Base-by-base conservation (phyloP, 30 jellyfish, hydroid and myxozoan species). In the Hydra vulgaris region DNA sequence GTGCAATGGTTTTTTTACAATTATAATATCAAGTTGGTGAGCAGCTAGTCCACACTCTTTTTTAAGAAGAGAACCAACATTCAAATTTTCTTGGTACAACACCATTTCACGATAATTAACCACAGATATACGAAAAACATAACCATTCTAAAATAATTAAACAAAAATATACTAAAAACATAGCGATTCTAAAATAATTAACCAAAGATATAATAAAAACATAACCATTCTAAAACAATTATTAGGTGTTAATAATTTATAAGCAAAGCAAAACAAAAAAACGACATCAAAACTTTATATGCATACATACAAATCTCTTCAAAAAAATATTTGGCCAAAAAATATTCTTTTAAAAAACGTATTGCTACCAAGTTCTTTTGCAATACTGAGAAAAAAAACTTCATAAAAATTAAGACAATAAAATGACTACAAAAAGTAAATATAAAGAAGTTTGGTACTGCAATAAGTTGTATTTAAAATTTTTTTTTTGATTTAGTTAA, bases 1-100 rank as follows among this genome's bases (percentile, higher is more conserved):
- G 74, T 90, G 97, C 25, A 90, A 77, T 1, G 97, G 97, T 24
- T 67, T 56, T 20, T 85, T 90, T 66, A 90, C 95, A 81, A 90
- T 82, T 8, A 66, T 66, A 20, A 67, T 26, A 22, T 90, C 97
- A 0, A 90, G 72, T 4, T 76, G 26, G 22, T 83, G 72, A 17
- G 93, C 95, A 23, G 53, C 52, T 3, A 24, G 19, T 0, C 82
- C 96, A 23, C 70, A 79, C 53, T 76, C 81, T 70, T 86, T 86
- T 61, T 79, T 90, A 8, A 12, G 69, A 12, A 21, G 24, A 3
- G 75, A 23, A 0, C 87, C 83, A 74, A 71, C 8, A n/a, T 75
- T 23, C 0, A 74, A 77, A 18, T 21, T 27, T 19, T 77, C 90
- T 61, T 72, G 79, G 80, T 74, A 76, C 18, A 90, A 89, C 68